phyloP scores from a whole-genome alignment of 1,140 invertebrate genomes.

The Leptinotarsa defecta region DNA sequence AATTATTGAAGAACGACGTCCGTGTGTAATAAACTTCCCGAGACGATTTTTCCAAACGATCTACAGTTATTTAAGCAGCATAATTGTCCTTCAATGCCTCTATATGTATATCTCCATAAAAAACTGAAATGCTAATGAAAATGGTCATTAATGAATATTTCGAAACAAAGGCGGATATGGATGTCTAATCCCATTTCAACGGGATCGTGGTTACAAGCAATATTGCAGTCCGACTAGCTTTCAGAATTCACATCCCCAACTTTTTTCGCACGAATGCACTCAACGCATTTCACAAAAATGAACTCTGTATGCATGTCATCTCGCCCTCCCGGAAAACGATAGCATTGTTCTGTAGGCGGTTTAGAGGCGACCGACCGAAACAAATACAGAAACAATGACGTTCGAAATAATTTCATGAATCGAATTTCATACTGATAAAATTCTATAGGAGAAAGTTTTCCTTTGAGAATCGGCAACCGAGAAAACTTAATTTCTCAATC shows the following conservation, averaged over 20 bases:
- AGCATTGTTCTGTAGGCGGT: slow-evolving; percentile 14
- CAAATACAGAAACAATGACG: slow-evolving; percentile 2
- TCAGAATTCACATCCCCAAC: slow-evolving; percentile 13
- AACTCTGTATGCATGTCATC: slow-evolving; percentile 30
- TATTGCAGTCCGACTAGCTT: neutral
- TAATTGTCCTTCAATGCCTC: too few species aligned
- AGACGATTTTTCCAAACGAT: too few species aligned
- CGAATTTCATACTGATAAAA: neutral
- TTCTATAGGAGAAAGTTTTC: neutral
- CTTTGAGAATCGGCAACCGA: neutral
- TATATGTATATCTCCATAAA: too few species aligned
- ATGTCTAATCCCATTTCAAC: too few species aligned
- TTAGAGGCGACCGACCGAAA: slow-evolving; percentile 9
- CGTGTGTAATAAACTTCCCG: too few species aligned
- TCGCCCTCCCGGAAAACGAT: slow-evolving; percentile 20
- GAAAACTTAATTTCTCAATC: too few species aligned
- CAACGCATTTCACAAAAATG: slow-evolving; percentile 8
- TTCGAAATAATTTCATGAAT: neutral
- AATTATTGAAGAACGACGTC: too few species aligned
- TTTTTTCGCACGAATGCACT: slow-evolving; percentile 25
- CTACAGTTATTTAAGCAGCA: too few species aligned
- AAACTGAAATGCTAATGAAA: too few species aligned
- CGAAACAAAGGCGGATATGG: too few species aligned
- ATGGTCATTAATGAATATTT: too few species aligned
- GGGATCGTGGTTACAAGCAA: neutral